These are phyloP conservation scores for Astatotilapia flaviijosephi DNA, from an alignment of 2,113 vertebrate species.

Conservation along the genomic window DNA sequence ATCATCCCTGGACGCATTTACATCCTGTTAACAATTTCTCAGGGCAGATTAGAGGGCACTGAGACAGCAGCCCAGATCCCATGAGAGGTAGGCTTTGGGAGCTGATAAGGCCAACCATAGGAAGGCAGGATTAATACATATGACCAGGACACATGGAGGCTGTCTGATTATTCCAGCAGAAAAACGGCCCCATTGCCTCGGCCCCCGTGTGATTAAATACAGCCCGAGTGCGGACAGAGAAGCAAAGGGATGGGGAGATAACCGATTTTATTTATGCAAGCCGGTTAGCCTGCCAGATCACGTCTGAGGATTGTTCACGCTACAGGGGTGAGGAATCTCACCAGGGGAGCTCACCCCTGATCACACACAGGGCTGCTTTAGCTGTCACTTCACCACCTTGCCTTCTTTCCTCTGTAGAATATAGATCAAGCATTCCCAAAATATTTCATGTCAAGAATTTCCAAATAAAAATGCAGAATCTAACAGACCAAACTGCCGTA, in stretches of 20 bases:
- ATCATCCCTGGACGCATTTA: slow-evolving; percentile 77
- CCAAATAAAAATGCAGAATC: background rate
- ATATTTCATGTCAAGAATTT: slow-evolving; percentile 40
- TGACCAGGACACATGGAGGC: slow-evolving; percentile 71
- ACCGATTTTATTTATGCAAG: slow-evolving; percentile 75
- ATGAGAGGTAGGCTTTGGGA: slow-evolving; percentile 75
- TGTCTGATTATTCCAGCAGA: slow-evolving; percentile 74
- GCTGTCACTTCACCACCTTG: slow-evolving; percentile 49
- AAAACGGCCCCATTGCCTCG: slow-evolving; percentile 68
- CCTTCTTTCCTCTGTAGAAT: slow-evolving; percentile 25
- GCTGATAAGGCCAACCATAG: slow-evolving; percentile 77
- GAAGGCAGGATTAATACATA: slow-evolving; percentile 77
- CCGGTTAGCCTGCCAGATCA: slow-evolving; percentile 67
- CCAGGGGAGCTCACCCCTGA: slow-evolving; percentile 64
- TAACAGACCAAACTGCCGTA: background rate
- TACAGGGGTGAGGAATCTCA: slow-evolving; percentile 66
- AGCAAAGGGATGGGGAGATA: slow-evolving; percentile 71
- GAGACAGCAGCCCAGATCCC: slow-evolving; percentile 72
- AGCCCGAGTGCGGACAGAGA: slow-evolving; percentile 58
- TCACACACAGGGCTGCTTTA: slow-evolving; percentile 62
- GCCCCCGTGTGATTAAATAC: slow-evolving; percentile 72
- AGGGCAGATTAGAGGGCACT: slow-evolving; percentile 71
- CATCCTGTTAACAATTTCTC: slow-evolving; percentile 80
- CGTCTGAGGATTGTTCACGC: slow-evolving; percentile 70
- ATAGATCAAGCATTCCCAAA: slow-evolving; percentile 51